Evolutionary conservation across 2,888 invertebrate genomes (phyloP).

Genomic region (Pyrochroa serraticornis): DNA sequence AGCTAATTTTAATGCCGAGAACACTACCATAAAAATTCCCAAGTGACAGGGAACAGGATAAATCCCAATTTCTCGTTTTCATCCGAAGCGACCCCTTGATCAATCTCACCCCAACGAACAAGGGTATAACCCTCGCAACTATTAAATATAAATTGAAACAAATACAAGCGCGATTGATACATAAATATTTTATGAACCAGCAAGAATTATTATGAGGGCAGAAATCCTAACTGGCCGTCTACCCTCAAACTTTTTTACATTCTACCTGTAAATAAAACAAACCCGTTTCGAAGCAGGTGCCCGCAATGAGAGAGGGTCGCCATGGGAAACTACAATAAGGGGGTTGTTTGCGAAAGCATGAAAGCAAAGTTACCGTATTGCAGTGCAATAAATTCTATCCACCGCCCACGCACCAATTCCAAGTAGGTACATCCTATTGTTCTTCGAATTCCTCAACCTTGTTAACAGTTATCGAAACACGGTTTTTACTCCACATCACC

Average conservation of each 20-base stretch:
- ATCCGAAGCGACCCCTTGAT: slow-evolving; percentile 13
- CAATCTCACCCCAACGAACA: slow-evolving; percentile 1
- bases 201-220: too few relatives aligned
- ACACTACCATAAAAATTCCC: too few relatives aligned
- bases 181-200: slow-evolving; percentile 46
- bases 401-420: neutral
- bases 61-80: slow-evolving; percentile 1
- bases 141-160: slow-evolving; percentile 54
- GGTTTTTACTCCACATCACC: slow-evolving; percentile 30
- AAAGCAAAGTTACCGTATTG: too few relatives aligned
- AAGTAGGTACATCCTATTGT: slow-evolving; percentile 8
- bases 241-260: too few relatives aligned
- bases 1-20: too few relatives aligned
- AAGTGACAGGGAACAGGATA: too few relatives aligned
- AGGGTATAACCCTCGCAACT: slow-evolving; percentile 30
- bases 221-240: too few relatives aligned
- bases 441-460: slow-evolving; percentile 25
- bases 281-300: neutral
- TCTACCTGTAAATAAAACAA: neutral
- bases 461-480: slow-evolving; percentile 41
- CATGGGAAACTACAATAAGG: slow-evolving; percentile 6
- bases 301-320: neutral
- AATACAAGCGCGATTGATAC: slow-evolving; percentile 49
- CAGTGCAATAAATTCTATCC: neutral
- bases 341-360: slow-evolving; percentile 2